phyloP scores from a whole-genome alignment of 2,797 vertebrate species.

The Phoxinus dragarum region DNA sequence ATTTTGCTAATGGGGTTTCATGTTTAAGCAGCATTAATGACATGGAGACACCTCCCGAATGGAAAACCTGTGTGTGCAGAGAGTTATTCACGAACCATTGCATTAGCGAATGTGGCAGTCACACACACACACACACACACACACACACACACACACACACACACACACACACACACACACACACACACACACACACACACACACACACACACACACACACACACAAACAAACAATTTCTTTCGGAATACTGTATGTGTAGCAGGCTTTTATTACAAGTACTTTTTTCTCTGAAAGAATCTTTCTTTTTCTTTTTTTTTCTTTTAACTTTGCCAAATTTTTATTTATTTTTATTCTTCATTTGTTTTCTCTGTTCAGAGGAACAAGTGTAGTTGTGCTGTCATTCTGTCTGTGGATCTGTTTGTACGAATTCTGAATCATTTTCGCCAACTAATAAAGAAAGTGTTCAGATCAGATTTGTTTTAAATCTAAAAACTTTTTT shows the following conservation, averaged over 20 bases:
- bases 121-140: constrained; percentile 12
- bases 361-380: constrained; percentile 8
- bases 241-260: background rate
- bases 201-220: constrained; percentile 18
- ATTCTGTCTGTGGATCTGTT: constrained; percentile 20
- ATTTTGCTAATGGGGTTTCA: constrained; percentile 53
- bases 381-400: background rate
- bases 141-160: background rate
- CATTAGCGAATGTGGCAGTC: constrained; percentile 9
- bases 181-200: background rate
- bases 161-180: constrained; percentile 3
- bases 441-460: constrained; percentile 10
- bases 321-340: constrained; percentile 6
- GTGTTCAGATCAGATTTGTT: constrained; percentile 4
- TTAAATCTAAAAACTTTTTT: background rate
- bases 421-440: constrained; percentile 21
- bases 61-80: constrained; percentile 31
- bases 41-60: constrained; percentile 46
- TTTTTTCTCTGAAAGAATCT: constrained; percentile 6
- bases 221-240: background rate
- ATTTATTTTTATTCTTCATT: background rate
- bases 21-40: constrained; percentile 44
- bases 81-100: constrained; percentile 23
- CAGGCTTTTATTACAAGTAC: constrained; percentile 3
- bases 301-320: background rate